Evolutionary conservation across 1,140 invertebrate species (phyloP).

Genomic region (Tetragnatha versicolor): DNA sequence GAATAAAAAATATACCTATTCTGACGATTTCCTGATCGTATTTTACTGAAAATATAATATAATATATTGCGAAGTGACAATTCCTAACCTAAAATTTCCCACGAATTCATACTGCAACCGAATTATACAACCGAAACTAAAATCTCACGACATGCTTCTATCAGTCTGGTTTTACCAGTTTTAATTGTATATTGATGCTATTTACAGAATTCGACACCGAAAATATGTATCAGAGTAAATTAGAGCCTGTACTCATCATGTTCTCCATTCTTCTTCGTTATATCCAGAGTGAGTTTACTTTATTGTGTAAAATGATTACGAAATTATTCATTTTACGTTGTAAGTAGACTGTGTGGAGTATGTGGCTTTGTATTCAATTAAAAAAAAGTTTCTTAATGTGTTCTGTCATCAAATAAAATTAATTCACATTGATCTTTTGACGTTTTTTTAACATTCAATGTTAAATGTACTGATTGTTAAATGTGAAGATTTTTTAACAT

Average conservation of each 20-base stretch:
- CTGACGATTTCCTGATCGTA: not conserved
- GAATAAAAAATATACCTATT: too few species aligned
- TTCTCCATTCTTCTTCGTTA: not conserved
- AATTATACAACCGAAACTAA: not conserved
- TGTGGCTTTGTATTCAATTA: constrained; percentile 35
- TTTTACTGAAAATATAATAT: not conserved
- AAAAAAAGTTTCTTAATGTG: constrained; percentile 44
- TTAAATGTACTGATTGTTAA: too few species aligned
- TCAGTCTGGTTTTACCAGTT: too few species aligned
- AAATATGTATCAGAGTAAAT: not conserved
- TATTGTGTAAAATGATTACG: not conserved
- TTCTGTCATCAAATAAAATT: constrained; percentile 28
- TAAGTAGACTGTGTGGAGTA: constrained; percentile 13
- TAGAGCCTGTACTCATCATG: not conserved
- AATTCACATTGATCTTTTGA: not conserved
- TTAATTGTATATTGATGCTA: not conserved
- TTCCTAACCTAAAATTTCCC: not conserved
- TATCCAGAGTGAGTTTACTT: not conserved
- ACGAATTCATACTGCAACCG: not conserved
- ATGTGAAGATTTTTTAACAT: too few species aligned
- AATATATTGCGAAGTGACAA: not conserved
- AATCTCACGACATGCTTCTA: not conserved
- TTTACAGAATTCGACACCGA: not conserved
- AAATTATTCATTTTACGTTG: not conserved
- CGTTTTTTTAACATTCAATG: not conserved